phyloP scores from a whole-genome alignment of 2,888 invertebrate species.

The Caenorhabditis zanzibari region DNA sequence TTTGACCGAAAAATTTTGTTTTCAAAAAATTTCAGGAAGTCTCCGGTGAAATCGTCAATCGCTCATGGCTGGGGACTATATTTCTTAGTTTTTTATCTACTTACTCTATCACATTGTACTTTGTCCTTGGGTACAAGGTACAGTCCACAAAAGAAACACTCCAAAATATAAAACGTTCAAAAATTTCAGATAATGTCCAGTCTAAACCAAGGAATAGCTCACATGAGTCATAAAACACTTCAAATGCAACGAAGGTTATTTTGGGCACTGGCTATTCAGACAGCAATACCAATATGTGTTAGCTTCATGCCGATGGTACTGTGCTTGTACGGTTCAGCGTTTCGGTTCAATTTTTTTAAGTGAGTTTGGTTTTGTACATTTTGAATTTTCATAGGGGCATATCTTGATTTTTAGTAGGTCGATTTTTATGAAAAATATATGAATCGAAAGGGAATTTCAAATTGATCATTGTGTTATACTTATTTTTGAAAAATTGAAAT shows the following conservation, averaged over 20 bases:
- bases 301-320: slow-evolving; percentile 8
- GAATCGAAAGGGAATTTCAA: too few relatives aligned
- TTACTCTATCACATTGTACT: slow-evolving; percentile 13
- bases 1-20: too few relatives aligned
- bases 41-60: neutral
- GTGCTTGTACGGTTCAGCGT: neutral
- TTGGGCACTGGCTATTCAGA: neutral
- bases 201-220: slow-evolving; percentile 2
- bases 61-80: neutral
- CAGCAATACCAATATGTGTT: neutral
- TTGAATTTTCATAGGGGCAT: too few relatives aligned
- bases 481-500: too few relatives aligned
- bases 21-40: neutral
- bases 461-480: too few relatives aligned
- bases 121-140: slow-evolving; percentile 13
- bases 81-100: neutral
- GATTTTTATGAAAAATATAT: too few relatives aligned
- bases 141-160: neutral
- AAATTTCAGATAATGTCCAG: neutral
- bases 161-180: too few relatives aligned
- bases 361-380: neutral
- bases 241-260: slow-evolving; percentile 19
- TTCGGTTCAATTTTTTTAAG: neutral
- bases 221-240: slow-evolving; percentile 26
- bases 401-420: too few relatives aligned